Base-by-base conservation (phyloP, 2,888 invertebrate genomes). In the Pseudeuparius sepicola region DNA sequence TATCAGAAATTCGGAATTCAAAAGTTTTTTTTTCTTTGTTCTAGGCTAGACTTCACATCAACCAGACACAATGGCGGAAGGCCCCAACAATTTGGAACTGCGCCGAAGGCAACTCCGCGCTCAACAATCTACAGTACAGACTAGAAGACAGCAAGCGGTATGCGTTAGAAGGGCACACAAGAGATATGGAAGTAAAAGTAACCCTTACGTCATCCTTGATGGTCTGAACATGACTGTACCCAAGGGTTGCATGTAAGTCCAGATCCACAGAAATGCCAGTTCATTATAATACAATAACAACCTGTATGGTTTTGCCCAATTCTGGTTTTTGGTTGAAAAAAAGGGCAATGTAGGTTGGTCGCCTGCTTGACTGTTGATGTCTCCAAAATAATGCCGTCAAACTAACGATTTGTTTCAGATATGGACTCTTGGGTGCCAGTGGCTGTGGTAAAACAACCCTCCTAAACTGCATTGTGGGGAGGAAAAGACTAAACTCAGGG, bases 361-460 rank as follows among this genome's bases (percentile, higher is more conserved):
- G n/a, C n/a, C n/a, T 20, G n/a, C n/a, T 20, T 6, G 20, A 20
- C 20, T 20, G 20, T 20, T 20, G 6, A 7, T 29, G 29, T 6
- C 5, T 29, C 12, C 25, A 31, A n/a, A n/a, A n/a, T n/a, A n/a
- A n/a, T n/a, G n/a, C n/a, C n/a, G n/a, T n/a, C n/a, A n/a, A n/a
- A n/a, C n/a, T n/a, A n/a, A n/a, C n/a, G n/a, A n/a, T n/a, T n/a
- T 32, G 14, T 47, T 66, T 11, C 63, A 89, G 88, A 53, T 90
- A 90, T 55, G 89, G 89, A 43, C 71, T 90, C 1, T 66, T 90
- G 23, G 90, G 90, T 11, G 86, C 90, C 0, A 88, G 88, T 47
- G 90, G 90, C 1, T 90, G 90, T 57, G 88, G 88, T 0, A 90
- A 90, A 61, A 90, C 90, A 0, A 90, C 90, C 1, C 64, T 92